Evolutionary conservation across 2,797 vertebrate species (phyloP).

Genomic region (Pagetopsis macropterus): DNA sequence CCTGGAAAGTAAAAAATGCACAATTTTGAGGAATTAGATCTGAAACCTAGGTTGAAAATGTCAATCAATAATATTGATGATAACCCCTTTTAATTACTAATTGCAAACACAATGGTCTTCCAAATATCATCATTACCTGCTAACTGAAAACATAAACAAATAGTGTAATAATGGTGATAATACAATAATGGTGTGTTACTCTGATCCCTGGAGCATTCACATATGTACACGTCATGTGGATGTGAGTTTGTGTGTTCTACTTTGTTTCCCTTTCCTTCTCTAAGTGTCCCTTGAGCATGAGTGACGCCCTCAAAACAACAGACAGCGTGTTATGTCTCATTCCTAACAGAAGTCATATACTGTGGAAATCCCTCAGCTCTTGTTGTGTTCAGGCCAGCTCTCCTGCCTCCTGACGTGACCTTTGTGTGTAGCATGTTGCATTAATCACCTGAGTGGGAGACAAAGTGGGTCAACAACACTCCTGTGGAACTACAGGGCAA

Average conservation of each 20-base stretch:
- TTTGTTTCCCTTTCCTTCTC: constrained; percentile 22
- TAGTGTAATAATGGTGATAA: not conserved
- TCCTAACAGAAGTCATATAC: constrained; percentile 39
- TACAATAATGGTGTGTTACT: not conserved
- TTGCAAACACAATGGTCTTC: not conserved
- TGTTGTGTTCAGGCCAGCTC: constrained; percentile 55
- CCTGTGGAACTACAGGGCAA: constrained; percentile 60
- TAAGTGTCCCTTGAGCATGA: constrained; percentile 39
- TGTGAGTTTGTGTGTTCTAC: not conserved
- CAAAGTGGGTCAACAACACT: constrained; percentile 82
- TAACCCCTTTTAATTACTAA: not conserved
- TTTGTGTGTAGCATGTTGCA: constrained; percentile 76
- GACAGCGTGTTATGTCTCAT: constrained; percentile 58
- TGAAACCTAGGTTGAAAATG: no score
- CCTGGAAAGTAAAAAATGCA: not conserved
- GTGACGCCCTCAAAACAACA: constrained; percentile 56
- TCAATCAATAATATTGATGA: not conserved
- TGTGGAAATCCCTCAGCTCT: constrained; percentile 53
- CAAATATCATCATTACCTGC: constrained; percentile 4
- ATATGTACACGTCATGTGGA: not conserved
- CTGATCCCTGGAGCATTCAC: not conserved
- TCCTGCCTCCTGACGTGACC: constrained; percentile 69
- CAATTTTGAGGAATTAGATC: not conserved
- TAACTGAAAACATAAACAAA: constrained; percentile 1
- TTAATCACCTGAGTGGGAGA: constrained; percentile 81